Conservation (phyloP, 2,888 invertebrate genomes). For the Apodemia duryi region DNA sequence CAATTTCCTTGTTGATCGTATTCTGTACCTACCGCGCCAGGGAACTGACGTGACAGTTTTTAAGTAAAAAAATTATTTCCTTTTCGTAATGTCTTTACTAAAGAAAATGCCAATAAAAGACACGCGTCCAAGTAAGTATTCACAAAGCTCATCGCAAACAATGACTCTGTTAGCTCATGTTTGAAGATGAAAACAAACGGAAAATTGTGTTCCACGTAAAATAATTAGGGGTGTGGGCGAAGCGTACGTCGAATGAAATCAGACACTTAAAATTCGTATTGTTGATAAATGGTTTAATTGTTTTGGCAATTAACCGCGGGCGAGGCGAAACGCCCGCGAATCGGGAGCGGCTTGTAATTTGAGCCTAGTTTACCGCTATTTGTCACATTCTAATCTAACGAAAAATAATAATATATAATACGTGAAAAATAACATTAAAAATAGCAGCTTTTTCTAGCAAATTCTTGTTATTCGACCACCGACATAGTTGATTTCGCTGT, state of each 20-base stretch:
- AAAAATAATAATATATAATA: not conserved
- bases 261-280: slow-evolving; percentile 48
- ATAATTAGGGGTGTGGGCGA: slow-evolving; percentile 43
- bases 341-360: slow-evolving; percentile 33
- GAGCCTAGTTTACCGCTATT: slow-evolving; percentile 26
- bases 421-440: not conserved
- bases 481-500: no score
- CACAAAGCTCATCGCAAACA: slow-evolving; percentile 11
- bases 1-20: no score
- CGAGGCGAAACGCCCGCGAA: slow-evolving; percentile 24
- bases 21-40: no score
- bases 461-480: no score
- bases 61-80: no score
- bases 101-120: not conserved
- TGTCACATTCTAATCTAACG: slow-evolving; percentile 20
- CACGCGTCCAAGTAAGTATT: not conserved
- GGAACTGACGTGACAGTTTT: no score
- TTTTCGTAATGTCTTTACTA: not conserved
- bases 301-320: slow-evolving; percentile 59
- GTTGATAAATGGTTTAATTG: slow-evolving; percentile 64
- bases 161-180: slow-evolving; percentile 13
- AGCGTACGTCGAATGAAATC: slow-evolving; percentile 39
- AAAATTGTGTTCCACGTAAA: slow-evolving; percentile 37
- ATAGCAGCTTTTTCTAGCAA: no score
- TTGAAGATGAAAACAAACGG: slow-evolving; percentile 39